Evolutionary conservation across 2,113 vertebrate species (phyloP).

Genomic region (Channa maculata): DNA sequence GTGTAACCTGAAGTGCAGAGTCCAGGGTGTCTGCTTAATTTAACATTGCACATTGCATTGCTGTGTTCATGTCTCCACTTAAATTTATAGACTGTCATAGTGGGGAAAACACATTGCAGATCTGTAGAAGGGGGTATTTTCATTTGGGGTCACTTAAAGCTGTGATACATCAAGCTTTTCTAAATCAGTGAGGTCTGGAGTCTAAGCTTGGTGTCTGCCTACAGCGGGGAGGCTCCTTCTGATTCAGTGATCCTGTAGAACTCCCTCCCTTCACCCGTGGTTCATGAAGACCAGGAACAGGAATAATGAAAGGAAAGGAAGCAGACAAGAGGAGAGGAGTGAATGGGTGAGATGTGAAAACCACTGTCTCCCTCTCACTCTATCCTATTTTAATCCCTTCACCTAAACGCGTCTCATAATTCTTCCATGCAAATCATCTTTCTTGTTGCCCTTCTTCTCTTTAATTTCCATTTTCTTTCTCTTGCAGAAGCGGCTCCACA

Average conservation of each 20-base stretch:
- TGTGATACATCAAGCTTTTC: slow-evolving; percentile 13
- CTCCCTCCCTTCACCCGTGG: slow-evolving; percentile 4
- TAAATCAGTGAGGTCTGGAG: slow-evolving; percentile 20
- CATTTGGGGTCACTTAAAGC: slow-evolving; percentile 43
- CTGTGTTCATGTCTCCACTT: slow-evolving; percentile 5
- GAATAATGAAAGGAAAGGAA: not conserved
- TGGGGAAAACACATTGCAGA: slow-evolving; percentile 2
- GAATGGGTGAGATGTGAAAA: not conserved
- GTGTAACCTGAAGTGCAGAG: slow-evolving; percentile 29
- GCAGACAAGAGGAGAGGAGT: not conserved
- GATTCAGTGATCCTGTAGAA: not conserved
- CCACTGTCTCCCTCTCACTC: not conserved
- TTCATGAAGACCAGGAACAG: not conserved
- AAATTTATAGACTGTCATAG: slow-evolving; percentile 9
- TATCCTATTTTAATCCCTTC: not conserved
- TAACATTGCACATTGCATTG: slow-evolving; percentile 16
- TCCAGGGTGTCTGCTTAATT: slow-evolving; percentile 8
- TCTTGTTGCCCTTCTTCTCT: not conserved
- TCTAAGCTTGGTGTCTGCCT: not conserved
- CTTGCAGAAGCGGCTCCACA: slow-evolving; percentile 7
- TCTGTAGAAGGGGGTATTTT: slow-evolving; percentile 34
- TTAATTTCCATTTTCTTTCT: not conserved
- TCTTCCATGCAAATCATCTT: slow-evolving; percentile 15
- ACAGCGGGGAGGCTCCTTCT: not conserved
- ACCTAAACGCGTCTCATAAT: not conserved